A percentile compares a stretch with the other conserved stretches of the same genome.
Conservation (phyloP, 92 coral and sea anemone genomes). For the Pocillopora meandrina region DNA sequence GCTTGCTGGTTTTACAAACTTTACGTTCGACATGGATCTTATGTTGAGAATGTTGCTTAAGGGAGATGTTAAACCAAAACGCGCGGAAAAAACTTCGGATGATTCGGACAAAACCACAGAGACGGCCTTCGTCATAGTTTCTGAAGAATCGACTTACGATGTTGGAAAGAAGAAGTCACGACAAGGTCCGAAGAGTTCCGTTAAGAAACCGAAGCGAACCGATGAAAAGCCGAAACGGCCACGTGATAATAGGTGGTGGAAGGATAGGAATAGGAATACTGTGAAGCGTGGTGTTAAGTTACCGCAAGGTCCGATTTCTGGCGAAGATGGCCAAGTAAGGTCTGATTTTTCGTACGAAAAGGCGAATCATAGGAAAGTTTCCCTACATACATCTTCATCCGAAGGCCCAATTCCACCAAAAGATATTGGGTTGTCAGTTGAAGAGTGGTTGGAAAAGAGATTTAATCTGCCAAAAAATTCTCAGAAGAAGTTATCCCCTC, state of each 20-base stretch:
- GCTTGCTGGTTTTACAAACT: conserved; percentile 16
- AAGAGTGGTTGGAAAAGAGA: conserved; percentile 9
- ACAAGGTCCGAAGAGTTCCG: not conserved
- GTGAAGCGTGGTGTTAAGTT: not conserved
- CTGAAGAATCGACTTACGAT: conserved; percentile 6
- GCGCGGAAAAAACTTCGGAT: not conserved
- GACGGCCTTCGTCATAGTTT: conserved; percentile 11
- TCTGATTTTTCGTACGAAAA: not conserved
- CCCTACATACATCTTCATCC: not conserved
- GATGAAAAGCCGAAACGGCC: not conserved
- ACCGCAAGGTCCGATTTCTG: not conserved
- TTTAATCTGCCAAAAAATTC: not conserved
- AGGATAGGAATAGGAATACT: not conserved
- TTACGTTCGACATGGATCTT: conserved; percentile 18
- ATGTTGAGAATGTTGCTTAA: conserved; percentile 5
- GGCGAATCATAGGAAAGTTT: not conserved
- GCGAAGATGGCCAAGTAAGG: not conserved
- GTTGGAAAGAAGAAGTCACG: conserved; percentile 1
- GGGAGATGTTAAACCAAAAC: not conserved
- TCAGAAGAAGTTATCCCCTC: conserved; percentile 1
- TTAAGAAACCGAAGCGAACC: not conserved
- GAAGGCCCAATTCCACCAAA: conserved; percentile 21
- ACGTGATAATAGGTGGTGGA: not conserved
- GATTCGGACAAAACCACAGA: not conserved
- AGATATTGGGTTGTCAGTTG: conserved; percentile 7